Percentiles rank a stretch among this genome's conserved stretches.
Evolutionary conservation across 2,113 vertebrate genomes (phyloP).

Genomic region (Plotosus lineatus): DNA sequence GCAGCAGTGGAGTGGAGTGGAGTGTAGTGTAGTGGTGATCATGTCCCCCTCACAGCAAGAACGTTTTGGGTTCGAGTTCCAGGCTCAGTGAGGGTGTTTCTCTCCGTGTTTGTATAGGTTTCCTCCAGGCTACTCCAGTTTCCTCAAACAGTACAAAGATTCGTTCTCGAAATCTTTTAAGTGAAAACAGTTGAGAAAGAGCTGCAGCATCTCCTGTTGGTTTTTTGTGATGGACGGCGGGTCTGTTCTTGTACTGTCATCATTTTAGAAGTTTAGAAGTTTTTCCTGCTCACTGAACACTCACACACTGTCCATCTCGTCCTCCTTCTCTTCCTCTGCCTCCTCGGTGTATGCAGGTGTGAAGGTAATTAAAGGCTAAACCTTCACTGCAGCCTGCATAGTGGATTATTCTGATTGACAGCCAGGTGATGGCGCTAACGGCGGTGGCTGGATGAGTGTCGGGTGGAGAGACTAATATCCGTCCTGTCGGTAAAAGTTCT

Average conservation of each 20-base stretch:
- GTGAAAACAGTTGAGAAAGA: not conserved
- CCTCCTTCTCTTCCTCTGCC: not conserved
- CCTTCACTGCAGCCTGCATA: not conserved
- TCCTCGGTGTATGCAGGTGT: not conserved
- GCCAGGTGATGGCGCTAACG: not conserved
- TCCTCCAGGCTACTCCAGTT: no score
- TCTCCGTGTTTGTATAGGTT: no score
- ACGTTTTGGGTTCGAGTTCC: no score
- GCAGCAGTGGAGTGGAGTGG: no score
- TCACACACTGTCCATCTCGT: not conserved
- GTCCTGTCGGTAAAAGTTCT: not conserved
- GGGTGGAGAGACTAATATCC: not conserved
- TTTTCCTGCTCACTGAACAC: not conserved
- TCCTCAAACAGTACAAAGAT: no score
- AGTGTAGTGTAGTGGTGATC: no score
- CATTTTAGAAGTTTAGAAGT: conserved; percentile 17
- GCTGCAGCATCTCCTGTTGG: no score
- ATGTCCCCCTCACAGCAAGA: no score
- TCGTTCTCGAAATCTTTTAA: no score
- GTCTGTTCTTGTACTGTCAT: not conserved
- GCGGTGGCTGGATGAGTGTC: not conserved
- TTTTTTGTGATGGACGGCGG: not conserved
- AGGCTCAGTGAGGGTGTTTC: no score
- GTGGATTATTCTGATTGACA: conserved; percentile 17
- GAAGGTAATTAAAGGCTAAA: conserved; percentile 25